These are phyloP conservation scores for Yponomeuta plumbellus DNA, from an alignment of 2,888 invertebrate species.

Conservation along the genomic window DNA sequence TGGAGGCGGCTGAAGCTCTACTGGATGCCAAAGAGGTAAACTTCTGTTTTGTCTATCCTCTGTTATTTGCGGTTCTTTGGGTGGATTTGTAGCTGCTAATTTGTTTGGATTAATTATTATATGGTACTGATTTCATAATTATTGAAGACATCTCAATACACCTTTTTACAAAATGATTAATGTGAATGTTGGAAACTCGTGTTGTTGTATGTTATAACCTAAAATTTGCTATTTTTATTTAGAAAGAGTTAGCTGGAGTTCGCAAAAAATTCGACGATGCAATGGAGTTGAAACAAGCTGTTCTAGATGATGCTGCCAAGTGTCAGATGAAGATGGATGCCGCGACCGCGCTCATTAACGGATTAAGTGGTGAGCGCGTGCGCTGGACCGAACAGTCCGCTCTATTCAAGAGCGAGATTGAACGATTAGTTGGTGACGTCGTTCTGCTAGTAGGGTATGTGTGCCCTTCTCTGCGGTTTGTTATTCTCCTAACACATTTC, in stretches of 20 bases:
- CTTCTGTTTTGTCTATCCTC: too few species aligned
- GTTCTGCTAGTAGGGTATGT: slow-evolving; percentile 82
- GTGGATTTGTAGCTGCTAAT: too few species aligned
- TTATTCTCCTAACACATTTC: neutral
- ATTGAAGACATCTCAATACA: too few species aligned
- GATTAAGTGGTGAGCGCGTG: slow-evolving; percentile 88
- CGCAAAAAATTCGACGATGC: slow-evolving; percentile 85
- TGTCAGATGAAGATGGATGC: slow-evolving; percentile 93
- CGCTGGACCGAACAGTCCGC: slow-evolving; percentile 93
- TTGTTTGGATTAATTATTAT: too few species aligned
- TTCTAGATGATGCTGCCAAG: slow-evolving; percentile 86
- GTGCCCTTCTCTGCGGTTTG: too few species aligned
- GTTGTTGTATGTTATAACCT: too few species aligned
- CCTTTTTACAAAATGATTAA: too few species aligned
- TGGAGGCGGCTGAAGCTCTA: slow-evolving; percentile 76
- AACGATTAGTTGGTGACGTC: slow-evolving; percentile 89
- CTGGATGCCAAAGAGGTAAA: slow-evolving; percentile 71
- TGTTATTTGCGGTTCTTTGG: too few species aligned
- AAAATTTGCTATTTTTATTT: neutral
- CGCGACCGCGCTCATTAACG: slow-evolving; percentile 90
- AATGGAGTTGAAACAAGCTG: slow-evolving; percentile 81
- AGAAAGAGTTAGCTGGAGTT: slow-evolving; percentile 74
- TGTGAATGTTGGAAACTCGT: too few species aligned
- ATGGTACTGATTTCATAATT: too few species aligned
- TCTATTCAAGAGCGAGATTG: slow-evolving; percentile 88